Evolutionary conservation across 2,113 vertebrate genomes (phyloP).

Genomic region (Lates calcarifer): DNA sequence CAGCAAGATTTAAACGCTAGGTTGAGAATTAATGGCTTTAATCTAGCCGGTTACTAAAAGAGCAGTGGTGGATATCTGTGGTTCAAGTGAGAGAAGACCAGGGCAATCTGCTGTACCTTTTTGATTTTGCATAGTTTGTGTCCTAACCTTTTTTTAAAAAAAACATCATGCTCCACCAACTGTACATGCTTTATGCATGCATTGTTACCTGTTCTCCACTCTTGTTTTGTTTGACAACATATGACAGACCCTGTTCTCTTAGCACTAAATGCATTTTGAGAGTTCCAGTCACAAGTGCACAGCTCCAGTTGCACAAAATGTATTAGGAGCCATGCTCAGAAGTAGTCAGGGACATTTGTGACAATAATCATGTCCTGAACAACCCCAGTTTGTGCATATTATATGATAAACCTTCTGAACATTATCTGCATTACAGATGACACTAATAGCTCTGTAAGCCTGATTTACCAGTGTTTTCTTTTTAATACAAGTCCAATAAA

Average conservation of each 20-base stretch:
- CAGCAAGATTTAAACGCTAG: slow-evolving; percentile 28
- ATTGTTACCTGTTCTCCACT: not conserved
- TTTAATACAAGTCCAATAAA: not conserved
- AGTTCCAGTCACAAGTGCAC: not conserved
- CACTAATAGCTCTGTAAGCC: not conserved
- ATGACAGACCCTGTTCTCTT: not conserved
- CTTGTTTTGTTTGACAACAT: not conserved
- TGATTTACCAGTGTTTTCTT: not conserved
- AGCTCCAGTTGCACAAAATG: not conserved
- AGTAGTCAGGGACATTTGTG: not conserved
- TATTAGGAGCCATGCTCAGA: not conserved
- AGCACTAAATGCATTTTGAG: not conserved
- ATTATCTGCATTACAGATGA: not conserved
- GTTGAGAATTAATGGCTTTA: slow-evolving; percentile 33
- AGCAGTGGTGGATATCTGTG: not conserved
- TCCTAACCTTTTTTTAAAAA: too few relatives aligned
- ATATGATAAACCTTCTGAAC: not conserved
- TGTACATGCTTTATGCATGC: slow-evolving; percentile 19
- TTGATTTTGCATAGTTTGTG: not conserved
- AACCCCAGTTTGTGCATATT: not conserved
- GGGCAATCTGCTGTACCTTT: not conserved
- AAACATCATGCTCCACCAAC: not conserved
- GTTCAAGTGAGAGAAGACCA: not conserved
- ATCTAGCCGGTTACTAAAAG: slow-evolving; percentile 2
- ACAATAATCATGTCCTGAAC: not conserved